phyloP scores from a whole-genome alignment of 2,797 vertebrate species.

The Amblyraja radiata region DNA sequence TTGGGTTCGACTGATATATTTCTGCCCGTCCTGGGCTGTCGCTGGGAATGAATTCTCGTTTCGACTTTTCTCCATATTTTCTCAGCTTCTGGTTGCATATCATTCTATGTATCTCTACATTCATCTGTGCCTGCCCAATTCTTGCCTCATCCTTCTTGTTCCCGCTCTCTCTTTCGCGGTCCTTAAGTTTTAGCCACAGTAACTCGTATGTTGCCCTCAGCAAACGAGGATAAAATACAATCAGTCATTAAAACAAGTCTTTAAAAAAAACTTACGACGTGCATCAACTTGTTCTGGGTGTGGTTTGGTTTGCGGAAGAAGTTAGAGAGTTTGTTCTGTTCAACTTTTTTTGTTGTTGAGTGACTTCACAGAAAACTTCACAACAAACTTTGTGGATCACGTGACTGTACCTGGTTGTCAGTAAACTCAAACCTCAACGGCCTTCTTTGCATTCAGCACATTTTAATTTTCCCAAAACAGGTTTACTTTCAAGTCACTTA shows the following conservation, averaged over 20 bases:
- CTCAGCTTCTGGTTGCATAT: too few relatives aligned
- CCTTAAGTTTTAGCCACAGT: too few relatives aligned
- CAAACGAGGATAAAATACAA: not conserved
- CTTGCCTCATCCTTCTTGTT: not conserved
- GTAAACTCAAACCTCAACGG: slow-evolving; percentile 27
- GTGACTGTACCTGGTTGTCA: slow-evolving; percentile 19
- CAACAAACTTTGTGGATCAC: slow-evolving; percentile 28
- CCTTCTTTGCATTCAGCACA: not conserved
- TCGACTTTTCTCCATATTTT: not conserved
- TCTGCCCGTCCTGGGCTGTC: not conserved
- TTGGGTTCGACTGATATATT: not conserved
- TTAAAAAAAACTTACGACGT: slow-evolving; percentile 6
- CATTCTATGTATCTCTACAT: not conserved
- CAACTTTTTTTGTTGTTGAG: slow-evolving; percentile 21
- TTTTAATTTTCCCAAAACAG: not conserved
- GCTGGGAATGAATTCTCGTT: not conserved
- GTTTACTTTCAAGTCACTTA: not conserved
- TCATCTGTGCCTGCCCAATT: too few relatives aligned
- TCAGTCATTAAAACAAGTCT: not conserved
- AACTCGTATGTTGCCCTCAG: too few relatives aligned
- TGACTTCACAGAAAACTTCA: slow-evolving; percentile 30
- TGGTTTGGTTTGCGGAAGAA: slow-evolving; percentile 32
- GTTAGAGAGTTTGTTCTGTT: slow-evolving; percentile 25
- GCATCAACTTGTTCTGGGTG: slow-evolving; percentile 27
- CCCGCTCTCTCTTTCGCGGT: not conserved